These are phyloP conservation scores for Trididemnum clinides DNA, from an alignment of 23 tunicate species.

Conservation along the genomic window DNA sequence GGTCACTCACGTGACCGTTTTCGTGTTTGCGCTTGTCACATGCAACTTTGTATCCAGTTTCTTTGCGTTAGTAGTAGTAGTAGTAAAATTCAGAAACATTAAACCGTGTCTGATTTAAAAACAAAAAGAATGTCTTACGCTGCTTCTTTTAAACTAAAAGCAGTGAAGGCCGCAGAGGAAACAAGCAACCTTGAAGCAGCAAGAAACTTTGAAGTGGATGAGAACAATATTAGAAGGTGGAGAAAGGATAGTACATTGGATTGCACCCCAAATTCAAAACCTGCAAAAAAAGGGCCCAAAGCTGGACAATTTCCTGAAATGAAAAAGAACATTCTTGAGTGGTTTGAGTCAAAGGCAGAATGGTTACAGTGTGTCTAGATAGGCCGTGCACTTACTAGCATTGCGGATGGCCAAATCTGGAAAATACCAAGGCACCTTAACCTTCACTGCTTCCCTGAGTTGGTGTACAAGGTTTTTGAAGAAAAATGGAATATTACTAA, in stretches of 20 bases:
- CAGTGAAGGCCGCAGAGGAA: conserved; percentile 11
- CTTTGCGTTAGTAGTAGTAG: not conserved
- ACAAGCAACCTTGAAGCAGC: conserved; percentile 25
- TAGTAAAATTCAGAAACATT: not conserved
- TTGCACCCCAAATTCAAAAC: conserved; percentile 9
- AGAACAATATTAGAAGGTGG: conserved; percentile 37
- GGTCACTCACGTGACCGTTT: conserved; percentile 7
- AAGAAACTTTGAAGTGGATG: conserved; percentile 38
- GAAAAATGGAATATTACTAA: conserved; percentile 30
- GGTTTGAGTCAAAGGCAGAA: conserved; percentile 37
- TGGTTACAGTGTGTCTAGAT: conserved; percentile 32
- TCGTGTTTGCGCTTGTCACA: not conserved
- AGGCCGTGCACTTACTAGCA: conserved; percentile 30
- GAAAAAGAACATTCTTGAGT: conserved; percentile 37
- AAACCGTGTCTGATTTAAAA: conserved; percentile 1
- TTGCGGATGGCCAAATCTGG: conserved; percentile 38
- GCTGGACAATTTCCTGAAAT: conserved; percentile 34
- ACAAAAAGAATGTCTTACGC: conserved; percentile 13
- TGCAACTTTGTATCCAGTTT: not conserved
- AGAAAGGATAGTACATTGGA: conserved; percentile 38
- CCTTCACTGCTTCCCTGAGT: conserved; percentile 28
- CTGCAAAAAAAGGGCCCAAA: conserved; percentile 32
- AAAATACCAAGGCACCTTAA: conserved; percentile 34
- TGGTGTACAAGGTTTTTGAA: conserved; percentile 44
- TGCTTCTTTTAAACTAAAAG: conserved; percentile 43